A percentile compares a stretch with the other conserved stretches of the same genome.
Evolutionary conservation across 2,113 vertebrate species (phyloP).

Genomic region (Urocolius indicus): DNA sequence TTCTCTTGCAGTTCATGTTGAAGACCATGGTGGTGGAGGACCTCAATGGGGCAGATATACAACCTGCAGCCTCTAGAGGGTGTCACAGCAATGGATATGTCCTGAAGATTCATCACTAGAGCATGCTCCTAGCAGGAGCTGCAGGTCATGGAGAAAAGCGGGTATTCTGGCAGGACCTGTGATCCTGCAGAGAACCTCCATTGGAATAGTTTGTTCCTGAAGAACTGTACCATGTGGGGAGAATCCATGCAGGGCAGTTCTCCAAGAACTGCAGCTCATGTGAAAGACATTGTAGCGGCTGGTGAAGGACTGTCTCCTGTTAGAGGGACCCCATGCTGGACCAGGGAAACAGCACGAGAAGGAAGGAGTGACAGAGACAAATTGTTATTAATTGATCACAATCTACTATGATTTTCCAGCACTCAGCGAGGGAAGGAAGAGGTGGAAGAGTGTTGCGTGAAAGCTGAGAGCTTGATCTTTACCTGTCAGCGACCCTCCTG

Average conservation of each 20-base stretch:
- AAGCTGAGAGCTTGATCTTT: too few relatives aligned
- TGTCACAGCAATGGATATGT: neutral
- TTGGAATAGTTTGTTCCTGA: neutral
- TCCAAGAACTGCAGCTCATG: neutral
- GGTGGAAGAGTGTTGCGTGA: neutral
- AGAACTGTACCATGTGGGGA: neutral
- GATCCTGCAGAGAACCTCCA: rapidly evolving
- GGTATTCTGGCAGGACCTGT: neutral
- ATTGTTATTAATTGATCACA: neutral
- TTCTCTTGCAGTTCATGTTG: neutral
- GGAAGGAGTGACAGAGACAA: neutral
- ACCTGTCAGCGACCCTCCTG: too few relatives aligned
- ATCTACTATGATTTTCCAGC: too few relatives aligned
- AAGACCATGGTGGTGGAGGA: neutral
- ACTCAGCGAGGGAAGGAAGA: neutral
- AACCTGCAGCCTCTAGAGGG: rapidly evolving
- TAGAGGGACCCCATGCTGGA: neutral
- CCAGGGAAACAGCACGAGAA: neutral
- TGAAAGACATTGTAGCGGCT: neutral
- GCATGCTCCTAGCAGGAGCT: neutral
- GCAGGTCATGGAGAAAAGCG: neutral
- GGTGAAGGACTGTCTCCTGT: rapidly evolving
- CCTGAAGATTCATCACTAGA: neutral
- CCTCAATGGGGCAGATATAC: neutral
- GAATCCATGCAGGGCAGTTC: rapidly evolving